phyloP scores from a whole-genome alignment of 2,888 invertebrate genomes.

The Dolichomitus sp. region DNA sequence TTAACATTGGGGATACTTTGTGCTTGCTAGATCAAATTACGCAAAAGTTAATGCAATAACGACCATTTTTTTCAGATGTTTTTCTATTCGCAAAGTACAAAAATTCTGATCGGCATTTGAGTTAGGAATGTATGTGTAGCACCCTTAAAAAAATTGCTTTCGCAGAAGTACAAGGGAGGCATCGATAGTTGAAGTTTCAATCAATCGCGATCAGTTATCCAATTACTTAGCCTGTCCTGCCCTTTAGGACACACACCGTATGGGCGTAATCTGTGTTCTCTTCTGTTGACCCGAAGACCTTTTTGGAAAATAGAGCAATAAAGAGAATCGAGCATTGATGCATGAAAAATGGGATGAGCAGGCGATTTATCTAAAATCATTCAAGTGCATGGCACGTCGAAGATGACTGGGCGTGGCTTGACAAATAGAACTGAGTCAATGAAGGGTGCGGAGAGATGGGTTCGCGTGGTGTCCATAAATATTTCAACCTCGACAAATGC shows the following conservation, averaged over 20 bases:
- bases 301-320: not conserved
- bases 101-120: too few relatives aligned
- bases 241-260: too few relatives aligned
- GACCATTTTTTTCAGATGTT: too few relatives aligned
- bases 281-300: too few relatives aligned
- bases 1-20: too few relatives aligned
- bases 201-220: too few relatives aligned
- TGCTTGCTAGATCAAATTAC: too few relatives aligned
- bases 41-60: too few relatives aligned
- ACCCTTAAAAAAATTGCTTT: not conserved
- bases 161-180: not conserved
- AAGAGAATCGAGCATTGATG: not conserved
- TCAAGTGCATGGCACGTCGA: not conserved
- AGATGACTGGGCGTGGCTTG: slow-evolving; percentile 5
- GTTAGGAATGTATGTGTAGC: too few relatives aligned
- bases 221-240: too few relatives aligned
- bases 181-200: not conserved
- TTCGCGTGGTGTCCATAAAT: slow-evolving; percentile 72
- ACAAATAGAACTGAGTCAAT: slow-evolving; percentile 8
- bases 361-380: slow-evolving; percentile 4
- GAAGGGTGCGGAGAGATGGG: slow-evolving; percentile 1
- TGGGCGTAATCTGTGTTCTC: too few relatives aligned
- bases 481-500: slow-evolving; percentile 71
- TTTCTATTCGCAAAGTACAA: too few relatives aligned
- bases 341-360: not conserved